Evolutionary conservation across 2,888 invertebrate genomes (phyloP).

Genomic region (Aphidius colemani): DNA sequence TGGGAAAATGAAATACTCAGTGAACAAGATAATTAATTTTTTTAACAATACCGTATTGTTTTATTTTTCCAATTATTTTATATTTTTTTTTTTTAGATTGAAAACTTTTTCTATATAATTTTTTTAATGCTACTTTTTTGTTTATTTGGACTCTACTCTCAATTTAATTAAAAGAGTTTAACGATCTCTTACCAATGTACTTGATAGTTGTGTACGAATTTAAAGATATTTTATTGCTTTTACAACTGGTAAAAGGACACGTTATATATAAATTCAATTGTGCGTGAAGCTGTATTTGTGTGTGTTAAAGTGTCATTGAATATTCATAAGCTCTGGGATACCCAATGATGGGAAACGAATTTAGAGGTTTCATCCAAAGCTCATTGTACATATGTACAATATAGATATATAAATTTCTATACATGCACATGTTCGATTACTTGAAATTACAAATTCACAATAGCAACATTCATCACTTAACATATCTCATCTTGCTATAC

Average conservation of each 20-base stretch:
- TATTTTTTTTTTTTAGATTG: no score
- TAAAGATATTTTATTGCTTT: not conserved
- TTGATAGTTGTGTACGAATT: no score
- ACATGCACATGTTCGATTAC: conserved; percentile 9
- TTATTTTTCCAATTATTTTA: no score
- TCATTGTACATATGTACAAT: conserved; percentile 6
- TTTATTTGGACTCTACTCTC: not conserved
- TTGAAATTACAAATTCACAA: not conserved
- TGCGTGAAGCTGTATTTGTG: conserved; percentile 28
- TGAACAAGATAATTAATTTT: no score
- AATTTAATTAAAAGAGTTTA: no score
- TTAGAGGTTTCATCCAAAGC: not conserved
- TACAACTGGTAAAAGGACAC: not conserved
- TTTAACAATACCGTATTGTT: no score
- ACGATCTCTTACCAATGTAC: no score
- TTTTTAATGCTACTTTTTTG: not conserved
- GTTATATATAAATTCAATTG: conserved; percentile 36
- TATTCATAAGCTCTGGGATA: conserved; percentile 27
- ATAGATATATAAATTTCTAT: conserved; percentile 4
- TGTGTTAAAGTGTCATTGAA: conserved; percentile 27
- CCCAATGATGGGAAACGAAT: conserved; percentile 9
- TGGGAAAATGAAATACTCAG: no score
- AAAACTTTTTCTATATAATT: no score
- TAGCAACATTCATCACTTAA: not conserved
- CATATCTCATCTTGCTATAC: no score